Percentiles rank a stretch among this genome's conserved stretches.
phyloP scores from a whole-genome alignment of 2,888 invertebrate genomes.

The Drosophila glabriapex region DNA sequence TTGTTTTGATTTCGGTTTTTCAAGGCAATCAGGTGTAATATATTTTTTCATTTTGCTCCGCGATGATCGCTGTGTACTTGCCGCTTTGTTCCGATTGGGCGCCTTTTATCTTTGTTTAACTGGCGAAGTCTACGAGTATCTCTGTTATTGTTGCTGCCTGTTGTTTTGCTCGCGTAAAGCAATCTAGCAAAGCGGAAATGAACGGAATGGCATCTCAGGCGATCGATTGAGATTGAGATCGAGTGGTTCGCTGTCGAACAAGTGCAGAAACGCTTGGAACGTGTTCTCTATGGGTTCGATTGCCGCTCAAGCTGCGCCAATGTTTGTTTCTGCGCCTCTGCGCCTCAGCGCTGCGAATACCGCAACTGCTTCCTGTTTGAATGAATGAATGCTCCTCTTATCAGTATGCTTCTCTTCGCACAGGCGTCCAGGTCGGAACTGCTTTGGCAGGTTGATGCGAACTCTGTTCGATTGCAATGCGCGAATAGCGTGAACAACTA shows the following conservation, averaged over 20 bases:
- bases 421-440: conserved; percentile 40
- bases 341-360: conserved; percentile 11
- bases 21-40: conserved; percentile 80
- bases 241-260: conserved; percentile 68
- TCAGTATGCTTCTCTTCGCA: conserved; percentile 45
- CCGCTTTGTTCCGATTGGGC: conserved; percentile 72
- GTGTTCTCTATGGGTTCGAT: conserved; percentile 60
- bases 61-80: conserved; percentile 35
- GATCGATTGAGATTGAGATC: conserved; percentile 36
- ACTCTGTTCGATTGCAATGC: background rate
- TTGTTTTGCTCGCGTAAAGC: conserved; percentile 46
- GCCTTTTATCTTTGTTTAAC: conserved; percentile 62
- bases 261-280: conserved; percentile 60
- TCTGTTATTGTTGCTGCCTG: conserved; percentile 26
- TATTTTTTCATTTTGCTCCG: conserved; percentile 46
- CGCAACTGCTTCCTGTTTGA: conserved; percentile 64
- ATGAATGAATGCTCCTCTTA: conserved; percentile 48
- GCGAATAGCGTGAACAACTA: background rate
- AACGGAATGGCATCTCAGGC: conserved; percentile 49
- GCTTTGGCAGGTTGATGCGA: conserved; percentile 11
- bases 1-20: conserved; percentile 73
- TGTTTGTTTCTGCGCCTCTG: conserved; percentile 11
- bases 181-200: conserved; percentile 73
- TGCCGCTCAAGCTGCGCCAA: conserved; percentile 24
- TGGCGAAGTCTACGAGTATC: conserved; percentile 44